Evolutionary conservation across 2,797 vertebrate genomes (phyloP), one percentile per base, ranked within the genome.

Genomic region (Falco berigora): DNA sequence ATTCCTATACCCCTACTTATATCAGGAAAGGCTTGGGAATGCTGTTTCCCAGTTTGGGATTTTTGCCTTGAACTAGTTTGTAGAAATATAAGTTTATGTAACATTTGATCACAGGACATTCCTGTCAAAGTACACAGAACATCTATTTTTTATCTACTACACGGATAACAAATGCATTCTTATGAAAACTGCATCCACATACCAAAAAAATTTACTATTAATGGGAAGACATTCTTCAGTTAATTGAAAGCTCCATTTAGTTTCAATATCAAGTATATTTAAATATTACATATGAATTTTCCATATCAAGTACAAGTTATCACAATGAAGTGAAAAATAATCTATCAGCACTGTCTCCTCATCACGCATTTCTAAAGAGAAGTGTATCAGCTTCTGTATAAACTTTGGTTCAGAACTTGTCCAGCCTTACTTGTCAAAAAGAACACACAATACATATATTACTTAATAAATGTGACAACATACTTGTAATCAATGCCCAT

Each of bases 381-480:
- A 23, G 7, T 23, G 13, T 16, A 86, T 77, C 52, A 88, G 28
- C 11, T 67, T 69, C 30, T 73, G 6, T 16, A 46, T 38, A 75
- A 88, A 61, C 53, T 42, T 69, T 61, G 36, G 19, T 75, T 90
- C 32, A 69, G 42, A 94, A 88, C 9, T 14, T 67, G 36, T 36
- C n/a, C 63, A 79, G 50, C 10, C 8, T 75, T 52, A 85, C n/a
- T 92, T 36, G 32, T 53, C 64, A 77, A 87, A 80, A 90, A 76
- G n/a, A 78, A 84, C 2, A 3, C 17, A 76, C 5, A 32, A 78
- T 19, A 25, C 25, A 42, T 30, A 55, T 21, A 52, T 19, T 50
- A 42, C 9, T 80, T 12, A 71, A 59, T n/a, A 84, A 76, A 91
- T 7, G 8, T 22, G 50, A 59, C 23, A 20, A 28, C 19, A 38